These are phyloP conservation scores for Pachymerium ferrugineum DNA, from an alignment of 2,888 invertebrate genomes.

Conservation along the genomic window DNA sequence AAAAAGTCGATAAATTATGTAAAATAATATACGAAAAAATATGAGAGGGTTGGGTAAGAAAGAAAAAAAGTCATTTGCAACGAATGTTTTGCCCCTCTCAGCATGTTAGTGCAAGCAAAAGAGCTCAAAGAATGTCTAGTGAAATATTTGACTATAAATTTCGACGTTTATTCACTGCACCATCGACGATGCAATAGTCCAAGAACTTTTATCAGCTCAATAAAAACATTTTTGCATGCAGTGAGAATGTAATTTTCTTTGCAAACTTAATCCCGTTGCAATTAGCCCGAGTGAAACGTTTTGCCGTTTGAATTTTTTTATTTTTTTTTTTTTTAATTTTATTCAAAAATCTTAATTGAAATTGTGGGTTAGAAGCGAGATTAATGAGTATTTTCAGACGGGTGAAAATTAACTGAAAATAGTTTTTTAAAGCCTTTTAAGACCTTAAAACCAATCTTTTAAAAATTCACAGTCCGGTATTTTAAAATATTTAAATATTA, in stretches of 20 bases:
- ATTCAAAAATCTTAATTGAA: neutral
- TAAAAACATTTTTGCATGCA: slow-evolving; percentile 8
- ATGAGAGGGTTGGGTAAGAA: neutral
- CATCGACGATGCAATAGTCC: neutral
- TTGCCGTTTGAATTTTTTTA: neutral
- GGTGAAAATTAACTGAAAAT: neutral
- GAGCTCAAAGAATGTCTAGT: neutral
- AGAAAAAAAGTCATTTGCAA: neutral
- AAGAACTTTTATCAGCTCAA: slow-evolving; percentile 3
- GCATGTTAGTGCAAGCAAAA: neutral
- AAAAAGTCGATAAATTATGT: neutral
- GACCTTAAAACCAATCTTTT: no score
- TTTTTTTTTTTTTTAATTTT: neutral
- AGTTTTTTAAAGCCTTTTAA: no score
- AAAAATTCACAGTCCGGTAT: no score
- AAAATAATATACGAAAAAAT: neutral
- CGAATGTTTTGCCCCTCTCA: neutral
- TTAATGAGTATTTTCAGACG: neutral
- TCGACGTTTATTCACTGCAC: neutral
- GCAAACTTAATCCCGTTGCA: slow-evolving; percentile 7
- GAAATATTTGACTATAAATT: slow-evolving; percentile 13
- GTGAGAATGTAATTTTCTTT: neutral
- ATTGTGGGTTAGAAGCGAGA: neutral
- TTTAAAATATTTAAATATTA: no score
- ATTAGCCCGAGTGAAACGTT: neutral